Base-by-base conservation (phyloP, 1,140 invertebrate genomes). In the Heliconius hermathena region DNA sequence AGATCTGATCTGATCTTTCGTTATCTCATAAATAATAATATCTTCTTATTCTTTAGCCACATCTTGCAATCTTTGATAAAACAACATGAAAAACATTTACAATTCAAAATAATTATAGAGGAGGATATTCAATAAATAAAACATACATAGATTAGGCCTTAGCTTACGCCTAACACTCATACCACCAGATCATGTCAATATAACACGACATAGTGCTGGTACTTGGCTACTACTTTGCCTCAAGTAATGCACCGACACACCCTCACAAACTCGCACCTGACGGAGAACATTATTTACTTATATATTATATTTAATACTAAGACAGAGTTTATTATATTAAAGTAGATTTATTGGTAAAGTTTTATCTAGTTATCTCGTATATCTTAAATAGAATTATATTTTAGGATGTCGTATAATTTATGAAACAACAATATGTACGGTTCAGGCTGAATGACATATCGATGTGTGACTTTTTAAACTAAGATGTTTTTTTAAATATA, bases 121-220 rank as follows among this genome's bases (percentile, higher is more conserved):
- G 22, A 66, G 1, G 0, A 66, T 29, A 29, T 26, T 66, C 5
- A 29, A 66, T 66, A 22, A 57, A 26, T 29, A 16, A 60, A 66
- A 13, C 1, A n/a, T n/a, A n/a, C 22, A 66, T 66, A 66, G 2
- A 22, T 80, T 80, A 71, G 75, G 73, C 36, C 29, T 77, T 74
- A 41, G 80, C 80, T 81, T 81, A 26, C 75, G 76, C 76, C 66
- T 71, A 81, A 78, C 57, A 81, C 73, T 78, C 57, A 78, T 77
- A 57, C 49, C 79, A 74, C 72, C 33, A 57, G 52, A 74, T 60
- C 80, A 78, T 78, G 71, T 49, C 60, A 76, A 76, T 76, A 66
- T 54, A 54, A 75, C 73, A 81, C 79, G 66, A 71, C 41, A 60
- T 81, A 74, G 76, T 60, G 73, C 80, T 81, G 76, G 72, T 74